Conservation (phyloP, 2,888 invertebrate genomes). For the Ecdyonurus torrentis region DNA sequence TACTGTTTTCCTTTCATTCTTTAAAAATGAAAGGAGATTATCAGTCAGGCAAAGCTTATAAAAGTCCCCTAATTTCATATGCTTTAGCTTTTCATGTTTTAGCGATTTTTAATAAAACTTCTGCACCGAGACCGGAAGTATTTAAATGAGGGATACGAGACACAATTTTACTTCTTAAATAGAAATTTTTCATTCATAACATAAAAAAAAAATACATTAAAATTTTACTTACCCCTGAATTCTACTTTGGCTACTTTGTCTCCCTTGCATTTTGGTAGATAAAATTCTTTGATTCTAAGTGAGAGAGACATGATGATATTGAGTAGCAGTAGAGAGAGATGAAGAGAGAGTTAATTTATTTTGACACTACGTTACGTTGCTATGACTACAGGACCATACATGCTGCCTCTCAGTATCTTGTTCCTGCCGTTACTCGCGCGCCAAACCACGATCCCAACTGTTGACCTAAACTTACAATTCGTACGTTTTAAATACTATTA, state of each 20-base stretch:
- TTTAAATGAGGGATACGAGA: too few species aligned
- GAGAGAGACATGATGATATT: not conserved
- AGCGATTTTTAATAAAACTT: too few species aligned
- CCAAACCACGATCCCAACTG: not conserved
- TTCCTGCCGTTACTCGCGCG: not conserved
- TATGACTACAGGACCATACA: not conserved
- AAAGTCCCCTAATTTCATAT: too few species aligned
- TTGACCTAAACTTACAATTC: not conserved
- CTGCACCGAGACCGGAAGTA: too few species aligned
- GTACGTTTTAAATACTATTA: not conserved
- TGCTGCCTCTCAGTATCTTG: not conserved
- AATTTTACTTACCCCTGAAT: constrained; percentile 68
- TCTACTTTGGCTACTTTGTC: constrained; percentile 50
- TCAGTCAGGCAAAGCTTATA: too few species aligned
- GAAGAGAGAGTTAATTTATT: too few species aligned
- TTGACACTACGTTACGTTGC: not conserved
- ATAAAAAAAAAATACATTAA: too few species aligned
- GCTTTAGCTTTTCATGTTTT: too few species aligned
- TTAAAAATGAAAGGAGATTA: too few species aligned
- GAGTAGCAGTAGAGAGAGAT: not conserved
- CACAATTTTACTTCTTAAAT: too few species aligned
- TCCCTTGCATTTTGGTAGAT: constrained; percentile 37
- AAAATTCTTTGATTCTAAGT: not conserved
- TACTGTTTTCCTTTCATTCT: too few species aligned
- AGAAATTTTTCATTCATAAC: too few species aligned